Evolutionary conservation across 2,888 invertebrate genomes (phyloP).

Genomic region (Troides aeacus): DNA sequence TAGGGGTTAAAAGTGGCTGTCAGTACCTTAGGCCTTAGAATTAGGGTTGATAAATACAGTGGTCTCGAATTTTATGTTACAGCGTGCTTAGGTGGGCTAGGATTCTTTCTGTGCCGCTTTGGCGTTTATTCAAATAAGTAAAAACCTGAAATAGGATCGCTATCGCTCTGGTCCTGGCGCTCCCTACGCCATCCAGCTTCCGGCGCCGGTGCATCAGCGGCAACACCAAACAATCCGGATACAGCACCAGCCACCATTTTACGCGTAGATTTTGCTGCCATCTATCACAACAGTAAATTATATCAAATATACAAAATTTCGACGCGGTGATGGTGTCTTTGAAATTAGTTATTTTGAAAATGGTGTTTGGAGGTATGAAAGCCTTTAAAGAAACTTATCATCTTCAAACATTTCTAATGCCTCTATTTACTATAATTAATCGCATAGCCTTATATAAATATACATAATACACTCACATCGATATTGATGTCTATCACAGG

Average conservation of each 20-base stretch:
- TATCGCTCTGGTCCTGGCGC: conserved; percentile 81
- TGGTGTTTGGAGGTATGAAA: too few relatives aligned
- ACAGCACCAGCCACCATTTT: conserved; percentile 69
- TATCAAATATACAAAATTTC: background rate
- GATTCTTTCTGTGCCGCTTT: too few relatives aligned
- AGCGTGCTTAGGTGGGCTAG: too few relatives aligned
- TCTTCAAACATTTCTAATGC: background rate
- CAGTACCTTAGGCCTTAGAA: too few relatives aligned
- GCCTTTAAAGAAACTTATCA: too few relatives aligned
- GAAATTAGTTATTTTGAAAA: background rate
- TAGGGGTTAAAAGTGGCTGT: too few relatives aligned
- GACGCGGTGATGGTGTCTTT: background rate
- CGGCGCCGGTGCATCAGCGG: conserved; percentile 64
- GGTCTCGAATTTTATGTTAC: too few relatives aligned
- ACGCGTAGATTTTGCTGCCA: conserved; percentile 59
- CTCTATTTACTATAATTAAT: background rate
- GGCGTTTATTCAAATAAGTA: background rate
- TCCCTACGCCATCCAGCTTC: conserved; percentile 68
- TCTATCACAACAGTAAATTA: conserved; percentile 38
- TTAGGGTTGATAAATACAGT: too few relatives aligned
- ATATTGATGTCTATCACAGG: conserved; percentile 69
- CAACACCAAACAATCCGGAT: conserved; percentile 71
- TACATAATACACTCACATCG: conserved; percentile 47
- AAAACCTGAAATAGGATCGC: conserved; percentile 81
- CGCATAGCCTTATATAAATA: too few relatives aligned